These are phyloP conservation scores for Podarcis cretensis DNA, from an alignment of 2,113 vertebrate species.

Conservation along the genomic window DNA sequence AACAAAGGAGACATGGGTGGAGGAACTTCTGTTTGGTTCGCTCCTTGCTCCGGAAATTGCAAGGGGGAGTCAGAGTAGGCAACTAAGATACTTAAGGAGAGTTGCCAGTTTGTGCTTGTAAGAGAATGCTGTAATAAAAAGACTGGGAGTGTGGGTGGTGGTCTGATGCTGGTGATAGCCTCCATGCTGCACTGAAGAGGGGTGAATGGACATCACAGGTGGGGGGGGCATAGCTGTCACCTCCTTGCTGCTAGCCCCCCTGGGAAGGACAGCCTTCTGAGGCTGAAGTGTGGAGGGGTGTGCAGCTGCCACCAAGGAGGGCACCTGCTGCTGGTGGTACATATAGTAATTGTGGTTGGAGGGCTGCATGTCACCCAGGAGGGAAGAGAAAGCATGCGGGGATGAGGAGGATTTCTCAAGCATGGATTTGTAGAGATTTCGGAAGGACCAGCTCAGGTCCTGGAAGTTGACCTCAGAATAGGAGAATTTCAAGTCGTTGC, in stretches of 20 bases:
- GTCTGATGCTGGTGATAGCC: conserved; percentile 77
- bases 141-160: conserved; percentile 73
- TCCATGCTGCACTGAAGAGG: conserved; percentile 76
- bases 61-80: no score
- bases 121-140: no score
- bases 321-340: conserved; percentile 80
- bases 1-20: no score
- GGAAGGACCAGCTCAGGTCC: no score
- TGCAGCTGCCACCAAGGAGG: conserved; percentile 64
- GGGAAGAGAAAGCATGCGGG: conserved; percentile 74
- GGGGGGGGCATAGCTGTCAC: conserved; percentile 76
- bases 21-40: no score
- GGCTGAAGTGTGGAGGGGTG: conserved; percentile 90
- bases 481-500: no score
- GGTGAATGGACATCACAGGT: conserved; percentile 79
- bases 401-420: no score
- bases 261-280: conserved; percentile 79
- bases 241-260: conserved; percentile 72
- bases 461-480: no score
- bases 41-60: no score
- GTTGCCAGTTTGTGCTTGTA: no score
- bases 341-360: conserved; percentile 84
- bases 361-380: conserved; percentile 80
- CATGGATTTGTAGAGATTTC: no score
- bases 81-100: no score